Evolutionary conservation across 1,140 invertebrate species (phyloP), one percentile per base, ranked within the genome.

Genomic region (Pseudomyrmex pallidus): DNA sequence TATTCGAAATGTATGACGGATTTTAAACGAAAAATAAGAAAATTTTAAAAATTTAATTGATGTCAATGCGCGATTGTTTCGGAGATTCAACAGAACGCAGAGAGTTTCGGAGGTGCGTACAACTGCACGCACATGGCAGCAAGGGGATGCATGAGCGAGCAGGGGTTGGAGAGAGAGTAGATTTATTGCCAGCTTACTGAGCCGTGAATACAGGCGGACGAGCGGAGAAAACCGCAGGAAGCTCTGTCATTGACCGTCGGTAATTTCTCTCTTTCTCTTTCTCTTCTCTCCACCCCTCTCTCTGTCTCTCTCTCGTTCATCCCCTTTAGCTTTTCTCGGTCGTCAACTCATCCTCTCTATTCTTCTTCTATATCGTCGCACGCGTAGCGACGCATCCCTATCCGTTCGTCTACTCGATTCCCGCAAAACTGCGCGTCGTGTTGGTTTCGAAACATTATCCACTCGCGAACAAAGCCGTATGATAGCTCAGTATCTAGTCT

Each of bases 181-280:
- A 91, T 91, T 91, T 91, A 90, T 89, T 87, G 88, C 80, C 85
- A 72, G 82, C 83, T 90, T 90, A 89, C 82, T 88, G 88, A 89
- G 70, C 88, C 86, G 86, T 89, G 83, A 90, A 88, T 89, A 83
- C 89, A 87, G 74, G 82, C 85, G 74, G 86, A 90, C 86, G 89
- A 90, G 83, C 87, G 86, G 86, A 90, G 89, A 90, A 90, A 90
- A 90, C 86, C 89, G 84, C 90, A 89, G 87, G 88, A 90, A 86
- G 86, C 86, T 90, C 83, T 85, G 87, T 89, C 90, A 87, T 89
- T 90, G 83, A 89, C 83, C 87, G 89, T 85, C 83, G 73, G 87
- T 90, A 90, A 90, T 89, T 90, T 87, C 89, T 88, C 87, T 22
- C 22, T 59, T 56, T n/a, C 57, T 8, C 44, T 46, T 46, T 54